These are phyloP conservation scores for Mellilla xanthometata DNA, from an alignment of 2,888 invertebrate genomes.

Conservation along the genomic window DNA sequence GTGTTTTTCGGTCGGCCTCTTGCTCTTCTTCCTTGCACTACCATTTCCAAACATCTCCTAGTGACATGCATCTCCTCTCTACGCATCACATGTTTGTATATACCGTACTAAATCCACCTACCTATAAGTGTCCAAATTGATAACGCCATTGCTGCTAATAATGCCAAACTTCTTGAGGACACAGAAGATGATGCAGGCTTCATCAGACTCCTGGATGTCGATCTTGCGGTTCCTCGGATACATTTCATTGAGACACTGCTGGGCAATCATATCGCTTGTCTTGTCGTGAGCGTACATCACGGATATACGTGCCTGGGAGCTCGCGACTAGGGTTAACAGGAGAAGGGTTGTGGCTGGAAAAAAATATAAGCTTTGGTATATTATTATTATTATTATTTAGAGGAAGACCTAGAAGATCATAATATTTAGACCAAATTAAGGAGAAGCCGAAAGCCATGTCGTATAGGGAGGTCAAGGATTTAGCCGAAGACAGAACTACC, in stretches of 20 bases:
- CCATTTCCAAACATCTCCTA: too few species aligned
- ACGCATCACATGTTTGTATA: too few species aligned
- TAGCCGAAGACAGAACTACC: too few species aligned
- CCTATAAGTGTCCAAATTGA: constrained; percentile 69
- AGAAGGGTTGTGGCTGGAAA: constrained; percentile 33
- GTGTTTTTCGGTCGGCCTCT: too few species aligned
- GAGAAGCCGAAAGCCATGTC: too few species aligned
- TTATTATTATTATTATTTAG: not conserved
- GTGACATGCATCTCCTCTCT: too few species aligned
- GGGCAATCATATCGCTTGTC: constrained; percentile 57
- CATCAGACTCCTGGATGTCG: constrained; percentile 67
- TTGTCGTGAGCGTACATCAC: constrained; percentile 75
- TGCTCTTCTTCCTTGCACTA: too few species aligned
- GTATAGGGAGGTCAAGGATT: too few species aligned
- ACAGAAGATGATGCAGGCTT: constrained; percentile 70
- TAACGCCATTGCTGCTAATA: constrained; percentile 58
- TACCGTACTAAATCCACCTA: too few species aligned
- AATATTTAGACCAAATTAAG: too few species aligned
- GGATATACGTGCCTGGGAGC: constrained; percentile 53
- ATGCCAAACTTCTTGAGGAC: constrained; percentile 71
- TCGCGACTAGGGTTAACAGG: constrained; percentile 35
- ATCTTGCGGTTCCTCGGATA: constrained; percentile 56
- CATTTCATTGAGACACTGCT: constrained; percentile 68
- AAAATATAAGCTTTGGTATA: too few species aligned
- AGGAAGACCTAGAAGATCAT: too few species aligned